These are phyloP conservation scores for Achatina immaculata DNA, from an alignment of 1,140 invertebrate species.

Conservation along the genomic window DNA sequence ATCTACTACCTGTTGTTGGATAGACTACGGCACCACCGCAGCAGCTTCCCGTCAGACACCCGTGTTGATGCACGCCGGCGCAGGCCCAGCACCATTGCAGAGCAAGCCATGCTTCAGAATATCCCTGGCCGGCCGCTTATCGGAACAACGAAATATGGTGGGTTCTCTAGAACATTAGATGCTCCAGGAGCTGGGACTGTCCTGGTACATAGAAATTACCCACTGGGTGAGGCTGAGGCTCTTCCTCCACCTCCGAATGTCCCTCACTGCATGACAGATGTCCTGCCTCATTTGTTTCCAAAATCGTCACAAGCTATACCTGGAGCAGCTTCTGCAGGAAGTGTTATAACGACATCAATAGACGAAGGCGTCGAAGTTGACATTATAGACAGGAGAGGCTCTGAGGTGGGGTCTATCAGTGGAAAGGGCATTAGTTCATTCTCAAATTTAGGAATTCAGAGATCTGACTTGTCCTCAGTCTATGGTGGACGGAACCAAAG, in stretches of 20 bases:
- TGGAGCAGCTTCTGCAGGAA: slow-evolving; percentile 40
- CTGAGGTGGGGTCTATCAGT: background rate
- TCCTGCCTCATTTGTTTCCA: slow-evolving; percentile 46
- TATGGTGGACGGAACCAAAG: slow-evolving; percentile 43
- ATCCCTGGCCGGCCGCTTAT: slow-evolving; percentile 51
- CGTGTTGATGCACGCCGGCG: slow-evolving; percentile 69
- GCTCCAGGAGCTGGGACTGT: slow-evolving; percentile 38
- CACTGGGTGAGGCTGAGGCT: slow-evolving; percentile 42
- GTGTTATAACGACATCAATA: slow-evolving; percentile 69
- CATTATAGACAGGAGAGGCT: slow-evolving; percentile 57
- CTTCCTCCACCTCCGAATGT: slow-evolving; percentile 41
- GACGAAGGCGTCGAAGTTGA: slow-evolving; percentile 73
- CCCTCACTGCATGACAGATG: slow-evolving; percentile 54
- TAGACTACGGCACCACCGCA: slow-evolving; percentile 75
- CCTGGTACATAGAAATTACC: background rate
- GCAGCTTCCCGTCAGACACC: slow-evolving; percentile 68
- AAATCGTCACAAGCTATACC: slow-evolving; percentile 24
- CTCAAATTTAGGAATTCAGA: slow-evolving; percentile 10
- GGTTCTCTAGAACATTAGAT: slow-evolving; percentile 66
- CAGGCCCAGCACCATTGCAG: slow-evolving; percentile 81
- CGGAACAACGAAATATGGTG: slow-evolving; percentile 54
- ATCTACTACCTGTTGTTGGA: slow-evolving; percentile 94
- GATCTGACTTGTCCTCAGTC: slow-evolving; percentile 52
- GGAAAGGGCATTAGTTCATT: background rate
- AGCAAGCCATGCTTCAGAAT: slow-evolving; percentile 79